Evolutionary conservation across 2,797 vertebrate genomes (phyloP), one percentile per base, ranked within the genome.

Genomic region (Channa striata): DNA sequence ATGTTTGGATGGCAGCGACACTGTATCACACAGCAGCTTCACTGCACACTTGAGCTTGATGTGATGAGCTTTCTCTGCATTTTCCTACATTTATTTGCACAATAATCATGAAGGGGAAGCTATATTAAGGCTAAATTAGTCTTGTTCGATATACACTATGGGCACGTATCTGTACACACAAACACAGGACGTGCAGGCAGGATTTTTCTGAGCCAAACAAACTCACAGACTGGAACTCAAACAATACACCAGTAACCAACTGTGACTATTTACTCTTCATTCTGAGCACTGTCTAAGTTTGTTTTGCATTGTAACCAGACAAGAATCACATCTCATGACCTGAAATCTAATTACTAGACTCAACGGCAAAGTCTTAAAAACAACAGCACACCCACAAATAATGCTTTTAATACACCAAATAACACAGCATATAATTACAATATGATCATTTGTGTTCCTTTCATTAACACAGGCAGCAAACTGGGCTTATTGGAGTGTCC

Each of bases 191-290:
- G 20, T 66, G 56, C 58, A 46, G 20, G 57, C 64, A 4, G 0
- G 30, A 56, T 23, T 42, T n/a, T 34, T 25, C 40, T 50, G 11
- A 43, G 46, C 20, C 51, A 69, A 59, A 76, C 57, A 61, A 62
- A 52, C 58, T 63, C 59, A 43, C 61, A 39, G 19, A 75, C 43
- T 16, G 33, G 36, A 74, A 51, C 60, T 72, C 68, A 63, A 79
- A 83, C 73, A 82, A 21, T 9, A 59, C 40, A 39, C 65, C 76
- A 71, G 66, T 34, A 58, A 78, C 68, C 77, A 73, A 80, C 74
- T 75, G 80, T 56, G 79, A 67, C 71, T 88, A 61, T 89, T 88
- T 80, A 68, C 78, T 72, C 20, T 85, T 82, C 63, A 64, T 66
- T 71, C 42, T 70, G 11, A 81, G 49, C 43, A 17, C 67, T 36